Evolutionary conservation across 2,797 vertebrate genomes (phyloP), one percentile per base, ranked within the genome.

Genomic region (Scyliorhinus canicula): DNA sequence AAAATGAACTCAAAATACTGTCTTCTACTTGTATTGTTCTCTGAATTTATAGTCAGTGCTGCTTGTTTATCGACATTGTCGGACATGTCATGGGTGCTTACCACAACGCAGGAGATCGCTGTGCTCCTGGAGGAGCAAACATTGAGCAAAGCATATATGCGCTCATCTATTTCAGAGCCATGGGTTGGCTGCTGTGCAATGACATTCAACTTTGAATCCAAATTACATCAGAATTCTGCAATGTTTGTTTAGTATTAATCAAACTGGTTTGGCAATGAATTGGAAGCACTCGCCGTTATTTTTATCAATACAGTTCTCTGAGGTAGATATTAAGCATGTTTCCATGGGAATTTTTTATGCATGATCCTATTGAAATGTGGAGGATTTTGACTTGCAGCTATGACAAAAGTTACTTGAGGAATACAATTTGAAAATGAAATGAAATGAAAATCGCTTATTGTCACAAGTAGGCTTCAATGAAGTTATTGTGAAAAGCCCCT

Each of bases 341-440:
- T 95, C 93, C 95, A 7, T 57, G 77, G 12, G 95, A 96, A 52
- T 95, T 93, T 40, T 93, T 65, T n/a, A 95, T 95, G 93, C 95
- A 95, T 31, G 63, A 26, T 47, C 31, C 8, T 14, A 90, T 77
- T 74, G 95, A 95, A 50, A 95, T 95, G 16, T 95, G 93, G 60
- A 95, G 44, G 47, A 4, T 67, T 47, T 77, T 0, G 0, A 60
- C 47, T 47, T 67, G 0, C 77, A 95, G 0, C 0, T 0, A 0
- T 55, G 85, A 55, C 9, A 21, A 63, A 88, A 6, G 14, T 82
- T 95, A 85, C 44, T 60, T 95, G 35, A 6, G 24, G 44, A 93
- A 65, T 21, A 44, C 60, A 71, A 40, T 26, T 40, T 77, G 16
- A 82, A 11, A 2, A n/a, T n/a, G n/a, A n/a, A n/a, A n/a, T n/a